Evolutionary conservation across 1,140 invertebrate genomes (phyloP).

Genomic region (Anastatus disparis): DNA sequence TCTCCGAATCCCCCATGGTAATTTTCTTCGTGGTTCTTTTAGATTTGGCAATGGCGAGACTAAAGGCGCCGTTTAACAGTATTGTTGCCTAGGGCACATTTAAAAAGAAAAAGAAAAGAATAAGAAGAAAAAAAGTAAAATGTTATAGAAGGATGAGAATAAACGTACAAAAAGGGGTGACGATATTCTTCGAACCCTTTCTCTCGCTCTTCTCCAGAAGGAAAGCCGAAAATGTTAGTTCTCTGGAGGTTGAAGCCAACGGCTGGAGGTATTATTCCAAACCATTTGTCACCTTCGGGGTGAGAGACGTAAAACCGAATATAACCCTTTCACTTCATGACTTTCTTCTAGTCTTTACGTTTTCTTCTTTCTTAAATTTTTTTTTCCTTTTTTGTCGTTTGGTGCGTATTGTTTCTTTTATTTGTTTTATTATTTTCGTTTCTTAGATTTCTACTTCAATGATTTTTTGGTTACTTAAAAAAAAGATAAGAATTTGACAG

Average conservation of each 20-base stretch:
- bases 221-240: constrained; percentile 55
- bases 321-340: constrained; percentile 63
- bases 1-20: background rate
- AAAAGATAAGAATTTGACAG: too few relatives aligned
- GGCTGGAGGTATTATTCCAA: constrained; percentile 67
- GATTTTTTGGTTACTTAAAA: too few relatives aligned
- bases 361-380: too few relatives aligned
- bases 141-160: too few relatives aligned
- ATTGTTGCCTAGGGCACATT: constrained; percentile 47
- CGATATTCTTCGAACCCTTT: constrained; percentile 32
- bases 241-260: constrained; percentile 38
- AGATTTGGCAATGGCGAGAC: background rate
- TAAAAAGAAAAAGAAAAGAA: background rate
- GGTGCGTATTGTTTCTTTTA: too few relatives aligned
- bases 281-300: constrained; percentile 65
- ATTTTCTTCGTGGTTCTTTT: constrained; percentile 3
- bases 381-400: too few relatives aligned
- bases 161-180: too few relatives aligned
- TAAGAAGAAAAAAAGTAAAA: background rate
- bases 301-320: constrained; percentile 45
- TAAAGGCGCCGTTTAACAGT: constrained; percentile 58
- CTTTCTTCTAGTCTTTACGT: constrained; percentile 38
- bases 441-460: too few relatives aligned
- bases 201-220: constrained; percentile 23
- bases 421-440: too few relatives aligned